phyloP scores from a whole-genome alignment of 1,140 invertebrate species.

The Theocolax elegans region DNA sequence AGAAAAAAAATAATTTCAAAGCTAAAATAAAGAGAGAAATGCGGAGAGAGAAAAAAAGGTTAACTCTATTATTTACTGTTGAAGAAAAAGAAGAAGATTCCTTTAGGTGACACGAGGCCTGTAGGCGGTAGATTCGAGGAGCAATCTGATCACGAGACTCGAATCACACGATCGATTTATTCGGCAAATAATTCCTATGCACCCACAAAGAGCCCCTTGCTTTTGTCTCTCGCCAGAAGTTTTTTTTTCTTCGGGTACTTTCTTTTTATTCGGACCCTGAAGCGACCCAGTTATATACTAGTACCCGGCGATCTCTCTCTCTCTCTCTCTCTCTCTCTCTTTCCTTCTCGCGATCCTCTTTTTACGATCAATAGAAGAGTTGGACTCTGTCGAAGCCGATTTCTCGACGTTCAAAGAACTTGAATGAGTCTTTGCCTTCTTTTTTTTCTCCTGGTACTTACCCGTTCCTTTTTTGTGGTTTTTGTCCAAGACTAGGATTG shows the following conservation, averaged over 20 bases:
- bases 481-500: too few relatives aligned
- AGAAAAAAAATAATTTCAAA: slow-evolving; percentile 2
- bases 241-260: background rate
- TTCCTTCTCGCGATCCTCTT: too few relatives aligned
- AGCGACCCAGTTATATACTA: background rate
- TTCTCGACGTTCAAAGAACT: background rate
- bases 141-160: slow-evolving; percentile 28
- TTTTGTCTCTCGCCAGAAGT: background rate
- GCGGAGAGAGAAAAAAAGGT: background rate
- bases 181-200: slow-evolving; percentile 38
- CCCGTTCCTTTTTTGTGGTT: background rate
- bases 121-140: slow-evolving; percentile 31
- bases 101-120: too few relatives aligned
- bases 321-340: slow-evolving; percentile 10
- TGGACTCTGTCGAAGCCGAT: slow-evolving; percentile 18
- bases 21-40: background rate
- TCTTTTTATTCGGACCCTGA: slow-evolving; percentile 18
- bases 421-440: slow-evolving; percentile 1
- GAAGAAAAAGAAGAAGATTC: background rate
- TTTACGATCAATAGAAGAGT: too few relatives aligned
- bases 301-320: background rate
- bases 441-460: slow-evolving; percentile 28
- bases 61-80: too few relatives aligned
- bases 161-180: slow-evolving; percentile 44
- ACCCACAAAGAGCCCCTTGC: slow-evolving; percentile 30